A percentile compares a stretch with the other conserved stretches of the same genome.
These are phyloP conservation scores for Scolopax bukidnonensis DNA, from an alignment of 2,797 vertebrate species.

Conservation along the genomic window DNA sequence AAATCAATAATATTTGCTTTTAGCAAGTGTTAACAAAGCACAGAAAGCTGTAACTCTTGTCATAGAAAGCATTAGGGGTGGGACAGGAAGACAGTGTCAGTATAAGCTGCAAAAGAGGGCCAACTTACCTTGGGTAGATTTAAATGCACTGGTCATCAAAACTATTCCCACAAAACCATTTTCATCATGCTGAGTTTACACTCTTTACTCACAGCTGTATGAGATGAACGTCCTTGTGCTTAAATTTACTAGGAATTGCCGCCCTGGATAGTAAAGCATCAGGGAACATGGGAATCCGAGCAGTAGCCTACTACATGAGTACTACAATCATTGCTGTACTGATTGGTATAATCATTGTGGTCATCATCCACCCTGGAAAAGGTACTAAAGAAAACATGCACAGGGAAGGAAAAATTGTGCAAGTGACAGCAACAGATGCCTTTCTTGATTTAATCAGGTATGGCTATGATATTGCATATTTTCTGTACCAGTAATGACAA, in stretches of 20 bases:
- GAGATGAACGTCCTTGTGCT: slow-evolving; percentile 59
- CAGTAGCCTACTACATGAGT: slow-evolving; percentile 96
- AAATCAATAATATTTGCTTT: neutral
- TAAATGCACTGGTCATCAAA: neutral
- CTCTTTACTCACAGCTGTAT: neutral
- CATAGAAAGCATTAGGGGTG: too few relatives aligned
- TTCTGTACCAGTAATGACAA: neutral
- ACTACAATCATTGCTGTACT: slow-evolving; percentile 96
- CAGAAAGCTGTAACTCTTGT: too few relatives aligned
- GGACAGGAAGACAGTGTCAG: neutral
- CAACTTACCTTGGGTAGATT: neutral
- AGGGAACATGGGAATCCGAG: slow-evolving; percentile 97
- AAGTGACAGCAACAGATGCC: slow-evolving; percentile 92
- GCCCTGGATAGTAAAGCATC: slow-evolving; percentile 96
- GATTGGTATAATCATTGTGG: slow-evolving; percentile 93
- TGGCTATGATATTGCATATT: slow-evolving; percentile 1
- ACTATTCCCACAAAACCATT: neutral
- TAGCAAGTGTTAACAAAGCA: neutral
- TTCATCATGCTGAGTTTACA: neutral
- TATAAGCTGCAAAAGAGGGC: neutral
- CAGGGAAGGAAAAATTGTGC: slow-evolving; percentile 91
- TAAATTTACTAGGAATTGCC: slow-evolving; percentile 88
- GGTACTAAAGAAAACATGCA: slow-evolving; percentile 95
- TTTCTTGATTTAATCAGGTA: slow-evolving; percentile 98
- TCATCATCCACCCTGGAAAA: slow-evolving; percentile 96